Conservation (phyloP, 1,140 invertebrate genomes). For the Hylaeus volcanicus region DNA sequence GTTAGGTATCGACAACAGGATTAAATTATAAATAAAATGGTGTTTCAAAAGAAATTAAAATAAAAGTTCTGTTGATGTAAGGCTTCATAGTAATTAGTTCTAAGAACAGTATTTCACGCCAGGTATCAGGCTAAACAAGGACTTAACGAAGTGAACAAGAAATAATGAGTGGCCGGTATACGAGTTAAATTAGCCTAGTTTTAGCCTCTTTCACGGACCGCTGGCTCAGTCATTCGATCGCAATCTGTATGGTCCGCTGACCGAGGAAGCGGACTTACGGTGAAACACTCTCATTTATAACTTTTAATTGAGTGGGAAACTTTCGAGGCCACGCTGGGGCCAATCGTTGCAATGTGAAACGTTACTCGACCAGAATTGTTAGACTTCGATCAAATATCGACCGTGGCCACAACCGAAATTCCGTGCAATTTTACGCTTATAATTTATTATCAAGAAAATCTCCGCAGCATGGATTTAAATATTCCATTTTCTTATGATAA, state of each 20-base stretch:
- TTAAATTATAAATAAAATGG: too few relatives aligned
- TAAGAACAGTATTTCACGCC: neutral
- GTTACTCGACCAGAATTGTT: conserved; percentile 27
- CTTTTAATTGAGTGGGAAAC: conserved; percentile 68
- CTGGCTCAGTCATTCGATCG: conserved; percentile 21
- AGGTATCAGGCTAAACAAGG: neutral
- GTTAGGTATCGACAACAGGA: too few relatives aligned
- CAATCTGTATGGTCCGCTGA: conserved; percentile 35
- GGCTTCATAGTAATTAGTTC: neutral
- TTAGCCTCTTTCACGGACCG: conserved; percentile 30
- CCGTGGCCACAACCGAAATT: too few relatives aligned
- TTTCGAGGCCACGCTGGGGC: conserved; percentile 43
- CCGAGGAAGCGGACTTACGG: conserved; percentile 51
- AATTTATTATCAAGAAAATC: too few relatives aligned
- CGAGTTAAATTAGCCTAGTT: conserved; percentile 43
- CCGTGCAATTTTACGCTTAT: neutral
- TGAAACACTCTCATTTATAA: conserved; percentile 67
- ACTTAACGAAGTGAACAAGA: neutral
- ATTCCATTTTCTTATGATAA: too few relatives aligned
- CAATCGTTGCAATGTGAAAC: conserved; percentile 28
- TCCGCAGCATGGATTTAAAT: too few relatives aligned
- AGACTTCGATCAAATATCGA: conserved; percentile 43
- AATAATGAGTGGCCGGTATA: neutral
- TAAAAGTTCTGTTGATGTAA: too few relatives aligned
- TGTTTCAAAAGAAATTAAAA: too few relatives aligned